Base-by-base conservation (phyloP, 1,140 invertebrate genomes). In the Nasonia vitripennis region DNA sequence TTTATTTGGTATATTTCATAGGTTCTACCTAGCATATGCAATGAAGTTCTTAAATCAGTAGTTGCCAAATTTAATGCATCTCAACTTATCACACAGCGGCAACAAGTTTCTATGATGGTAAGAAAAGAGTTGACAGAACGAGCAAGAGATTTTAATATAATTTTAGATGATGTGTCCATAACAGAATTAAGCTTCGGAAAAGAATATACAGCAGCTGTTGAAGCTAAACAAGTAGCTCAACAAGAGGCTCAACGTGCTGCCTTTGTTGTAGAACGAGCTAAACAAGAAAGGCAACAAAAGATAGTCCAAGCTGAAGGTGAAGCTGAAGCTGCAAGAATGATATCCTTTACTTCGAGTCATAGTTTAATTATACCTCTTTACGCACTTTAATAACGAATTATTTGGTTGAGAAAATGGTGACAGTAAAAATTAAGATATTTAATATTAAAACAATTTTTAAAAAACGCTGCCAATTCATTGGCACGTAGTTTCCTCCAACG, bases 1-100 rank as follows among this genome's bases (percentile, higher is more conserved):
- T 23, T 70, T 71, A 31, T n/a, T 31, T 31, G n/a, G 14, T 67
- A 17, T 71, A 31, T 34, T 71, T 86, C 80, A 7, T 37, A 93
- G 93, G 93, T 97, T 23, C 94, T 99, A 86, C 99, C 99, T 55
- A 99, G 98, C 9, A 99, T 99, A 93, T 99, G 98, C 92, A 99
- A 99, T 94, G 99, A 99, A 95, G 99, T 99, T 68, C 94, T 99
- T 20, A 99, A 99, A 93, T 98, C 98, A 84, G 99, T 99, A 37
- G 99, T 99, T 27, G 99, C 99, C 6, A 99, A 99, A 94, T 99
- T 99, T 91, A 99, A 99, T 95, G 99, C 99, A 11, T 99, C 98
- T 1, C 99, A 99, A 92, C 93, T 99, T 34, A 99, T 99, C 86
- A 99, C 99, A 75, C 98, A 99, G 93, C 96, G 99, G 93, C 98